Evolutionary conservation across 2,888 invertebrate species (phyloP), one percentile per base, ranked within the genome.

Genomic region (Drosophila percnosoma): DNA sequence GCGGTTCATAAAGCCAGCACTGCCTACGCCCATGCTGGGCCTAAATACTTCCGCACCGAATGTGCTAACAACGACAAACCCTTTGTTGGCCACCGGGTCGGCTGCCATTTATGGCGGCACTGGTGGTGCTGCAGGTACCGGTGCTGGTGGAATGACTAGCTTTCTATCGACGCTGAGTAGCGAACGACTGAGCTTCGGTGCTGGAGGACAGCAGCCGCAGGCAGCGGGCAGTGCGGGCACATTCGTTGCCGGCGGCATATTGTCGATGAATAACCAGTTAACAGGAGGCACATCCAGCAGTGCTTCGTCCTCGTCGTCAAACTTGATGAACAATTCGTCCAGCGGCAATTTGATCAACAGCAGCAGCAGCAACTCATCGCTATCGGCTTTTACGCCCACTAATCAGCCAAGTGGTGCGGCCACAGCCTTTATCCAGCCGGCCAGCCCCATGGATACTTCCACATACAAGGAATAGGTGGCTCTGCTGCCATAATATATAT

Each of bases 1-100:
- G 92, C 95, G 97, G 84, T 97, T 97, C 91, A 96, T 97, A 71
- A 97, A 97, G 93, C 97, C 97, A 71, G 97, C 97, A 71, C 95
- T 96, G 92, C 97, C 97, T 71, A 94, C 94, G 75, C 94, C 94
- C 78, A 93, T 94, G 81, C 92, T 94, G 79, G 94, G 94, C 64
- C 92, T 95, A 2, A 94, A 94, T 72, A 94, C 93, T 68, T 93
- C 93, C 71, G 92, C 92, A 80, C 93, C 93, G 59, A 93, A 92
- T 83, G 92, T 93, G 79, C 87, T 93, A 62, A 85, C 85, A 52
- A 81, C 84, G 21, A 91, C 88, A 42, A 92, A 90, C 77, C 91
- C 89, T 53, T 79, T 89, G 76, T 86, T 91, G 70, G 82, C 77
- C 45, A 80, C 80, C 45, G 87, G 83, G 45, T 75, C 82, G 33